phyloP scores from a whole-genome alignment of 2,113 vertebrate species.

The Pelecanus crispus region DNA sequence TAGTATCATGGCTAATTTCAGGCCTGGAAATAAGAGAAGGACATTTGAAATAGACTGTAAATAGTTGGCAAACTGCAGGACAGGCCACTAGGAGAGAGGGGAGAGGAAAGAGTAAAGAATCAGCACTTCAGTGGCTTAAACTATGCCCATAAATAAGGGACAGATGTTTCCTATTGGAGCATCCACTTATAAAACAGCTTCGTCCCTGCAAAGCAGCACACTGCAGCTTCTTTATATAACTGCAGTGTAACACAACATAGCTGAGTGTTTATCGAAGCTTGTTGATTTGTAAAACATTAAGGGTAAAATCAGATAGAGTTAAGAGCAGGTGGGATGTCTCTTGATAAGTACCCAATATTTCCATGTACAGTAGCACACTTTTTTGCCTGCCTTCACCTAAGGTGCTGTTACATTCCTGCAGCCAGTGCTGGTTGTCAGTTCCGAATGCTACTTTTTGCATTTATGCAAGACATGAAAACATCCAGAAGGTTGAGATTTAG shows the following conservation, averaged over 20 bases:
- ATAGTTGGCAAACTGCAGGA: background rate
- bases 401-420: background rate
- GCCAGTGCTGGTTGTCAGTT: background rate
- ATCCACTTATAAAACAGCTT: slow-evolving; percentile 23
- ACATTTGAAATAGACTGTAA: slow-evolving; percentile 1
- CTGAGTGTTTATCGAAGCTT: background rate
- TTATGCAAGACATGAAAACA: background rate
- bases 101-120: background rate
- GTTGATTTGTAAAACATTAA: background rate
- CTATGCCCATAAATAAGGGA: background rate
- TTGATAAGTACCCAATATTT: background rate
- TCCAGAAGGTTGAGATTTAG: slow-evolving; percentile 12
- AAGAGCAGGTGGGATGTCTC: background rate
- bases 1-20: background rate
- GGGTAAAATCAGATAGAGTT: background rate
- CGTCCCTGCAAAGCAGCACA: background rate
- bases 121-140: background rate
- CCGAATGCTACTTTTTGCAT: background rate
- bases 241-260: background rate
- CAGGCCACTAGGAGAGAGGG: background rate
- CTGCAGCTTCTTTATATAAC: slow-evolving; percentile 3
- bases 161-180: slow-evolving; percentile 58
- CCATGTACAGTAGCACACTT: background rate
- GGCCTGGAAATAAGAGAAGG: background rate
- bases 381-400: background rate